phyloP scores from a whole-genome alignment of 2,113 vertebrate genomes.

The Coregonus clupeaformis region DNA sequence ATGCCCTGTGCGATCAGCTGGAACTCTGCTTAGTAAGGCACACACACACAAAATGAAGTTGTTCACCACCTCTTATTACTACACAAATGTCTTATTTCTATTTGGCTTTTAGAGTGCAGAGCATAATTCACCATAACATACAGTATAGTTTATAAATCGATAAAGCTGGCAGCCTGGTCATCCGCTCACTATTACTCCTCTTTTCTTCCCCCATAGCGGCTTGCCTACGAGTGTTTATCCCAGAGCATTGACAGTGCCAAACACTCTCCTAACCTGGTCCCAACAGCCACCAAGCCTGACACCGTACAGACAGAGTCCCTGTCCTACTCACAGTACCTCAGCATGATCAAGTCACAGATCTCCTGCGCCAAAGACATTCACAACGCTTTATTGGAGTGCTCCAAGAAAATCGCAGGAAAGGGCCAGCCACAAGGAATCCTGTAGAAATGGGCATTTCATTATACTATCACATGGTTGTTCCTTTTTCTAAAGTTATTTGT shows the following conservation, averaged over 20 bases:
- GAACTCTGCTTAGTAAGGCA: slow-evolving; percentile 86
- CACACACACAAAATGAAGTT: no score
- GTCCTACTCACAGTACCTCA: slow-evolving; percentile 90
- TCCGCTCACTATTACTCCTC: not conserved
- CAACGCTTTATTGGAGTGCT: slow-evolving; percentile 89
- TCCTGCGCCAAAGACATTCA: slow-evolving; percentile 93
- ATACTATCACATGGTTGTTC: not conserved
- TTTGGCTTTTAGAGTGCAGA: not conserved
- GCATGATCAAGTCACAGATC: slow-evolving; percentile 94
- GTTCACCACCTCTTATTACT: no score
- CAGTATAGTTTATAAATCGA: no score
- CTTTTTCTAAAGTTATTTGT: not conserved
- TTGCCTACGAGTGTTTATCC: slow-evolving; percentile 90
- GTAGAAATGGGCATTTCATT: slow-evolving; percentile 35
- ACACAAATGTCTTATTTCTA: not conserved
- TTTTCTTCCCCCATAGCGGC: slow-evolving; percentile 70
- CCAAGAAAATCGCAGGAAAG: slow-evolving; percentile 91
- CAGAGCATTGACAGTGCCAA: slow-evolving; percentile 95
- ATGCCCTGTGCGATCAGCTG: slow-evolving; percentile 91
- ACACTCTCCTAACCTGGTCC: slow-evolving; percentile 89
- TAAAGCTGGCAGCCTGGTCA: no score
- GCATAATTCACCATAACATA: no score
- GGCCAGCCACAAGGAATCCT: slow-evolving; percentile 77
- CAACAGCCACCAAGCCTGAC: slow-evolving; percentile 90
- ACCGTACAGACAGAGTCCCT: slow-evolving; percentile 89